phyloP scores from a whole-genome alignment of 2,797 vertebrate genomes.

The Perodicticus potto region DNA sequence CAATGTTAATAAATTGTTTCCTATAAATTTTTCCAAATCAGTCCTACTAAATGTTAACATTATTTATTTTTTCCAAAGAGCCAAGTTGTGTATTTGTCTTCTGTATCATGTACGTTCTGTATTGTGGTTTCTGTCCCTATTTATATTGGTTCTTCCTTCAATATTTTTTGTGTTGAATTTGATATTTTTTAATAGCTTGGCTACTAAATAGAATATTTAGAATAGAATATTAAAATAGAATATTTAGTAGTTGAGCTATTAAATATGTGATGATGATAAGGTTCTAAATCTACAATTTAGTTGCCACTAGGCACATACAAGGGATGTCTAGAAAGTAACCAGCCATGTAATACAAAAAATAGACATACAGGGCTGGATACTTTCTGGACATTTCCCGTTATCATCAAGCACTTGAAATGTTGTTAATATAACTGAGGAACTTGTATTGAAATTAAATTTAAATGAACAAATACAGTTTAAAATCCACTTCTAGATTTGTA shows the following conservation, averaged over 20 bases:
- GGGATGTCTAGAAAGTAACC: too few species aligned
- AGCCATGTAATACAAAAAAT: too few species aligned
- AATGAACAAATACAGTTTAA: not conserved
- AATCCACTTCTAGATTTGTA: not conserved
- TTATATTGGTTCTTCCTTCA: not conserved
- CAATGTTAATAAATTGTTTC: not conserved
- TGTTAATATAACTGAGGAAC: not conserved
- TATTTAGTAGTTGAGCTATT: too few species aligned
- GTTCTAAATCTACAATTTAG: not conserved
- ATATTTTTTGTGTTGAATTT: not conserved
- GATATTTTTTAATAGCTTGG: not conserved
- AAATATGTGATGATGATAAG: not conserved
- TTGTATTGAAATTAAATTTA: not conserved
- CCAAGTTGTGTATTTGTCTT: not conserved
- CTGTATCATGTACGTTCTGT: not conserved
- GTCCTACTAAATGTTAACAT: not conserved
- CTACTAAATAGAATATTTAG: not conserved
- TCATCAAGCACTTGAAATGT: not conserved
- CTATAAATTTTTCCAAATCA: not conserved
- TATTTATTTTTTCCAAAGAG: not conserved
- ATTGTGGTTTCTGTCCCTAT: not conserved
- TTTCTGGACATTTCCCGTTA: too few species aligned
- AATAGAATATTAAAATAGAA: not conserved
- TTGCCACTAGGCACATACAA: not conserved
- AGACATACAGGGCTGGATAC: too few species aligned